A percentile compares a stretch with the other conserved stretches of the same genome.
Conservation (phyloP, 2,797 vertebrate genomes). For the Bovichtus diacanthus region DNA sequence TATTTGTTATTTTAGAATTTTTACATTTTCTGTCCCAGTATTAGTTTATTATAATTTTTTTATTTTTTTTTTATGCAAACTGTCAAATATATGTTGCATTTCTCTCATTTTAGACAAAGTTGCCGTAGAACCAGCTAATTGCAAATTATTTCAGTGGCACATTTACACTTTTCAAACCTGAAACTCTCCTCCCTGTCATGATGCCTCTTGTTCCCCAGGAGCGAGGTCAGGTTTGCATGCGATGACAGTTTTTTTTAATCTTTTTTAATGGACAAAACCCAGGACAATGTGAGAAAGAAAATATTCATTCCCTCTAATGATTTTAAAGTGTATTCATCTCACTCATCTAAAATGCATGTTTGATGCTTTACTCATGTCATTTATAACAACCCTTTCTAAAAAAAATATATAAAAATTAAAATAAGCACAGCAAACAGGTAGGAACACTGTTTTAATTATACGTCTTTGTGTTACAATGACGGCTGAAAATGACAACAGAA, state of each 20-base stretch:
- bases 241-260: constrained; percentile 2
- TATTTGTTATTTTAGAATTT: neutral
- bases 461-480: no score
- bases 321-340: no score
- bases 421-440: no score
- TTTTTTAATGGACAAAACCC: neutral
- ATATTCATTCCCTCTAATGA: rapidly evolving
- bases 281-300: neutral
- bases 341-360: no score
- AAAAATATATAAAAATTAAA: no score
- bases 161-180: neutral
- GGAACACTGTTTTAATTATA: no score
- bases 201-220: constrained; percentile 2
- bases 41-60: neutral
- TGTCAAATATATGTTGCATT: neutral
- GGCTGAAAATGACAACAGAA: no score
- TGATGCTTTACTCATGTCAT: no score
- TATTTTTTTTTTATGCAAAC: neutral
- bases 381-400: no score
- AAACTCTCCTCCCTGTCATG: neutral
- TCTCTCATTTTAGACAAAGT: neutral
- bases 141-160: neutral
- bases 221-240: neutral
- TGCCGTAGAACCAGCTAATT: neutral
- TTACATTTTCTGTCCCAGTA: no score